Conservation (phyloP, 2,797 vertebrate species). For the Picus viridis region DNA sequence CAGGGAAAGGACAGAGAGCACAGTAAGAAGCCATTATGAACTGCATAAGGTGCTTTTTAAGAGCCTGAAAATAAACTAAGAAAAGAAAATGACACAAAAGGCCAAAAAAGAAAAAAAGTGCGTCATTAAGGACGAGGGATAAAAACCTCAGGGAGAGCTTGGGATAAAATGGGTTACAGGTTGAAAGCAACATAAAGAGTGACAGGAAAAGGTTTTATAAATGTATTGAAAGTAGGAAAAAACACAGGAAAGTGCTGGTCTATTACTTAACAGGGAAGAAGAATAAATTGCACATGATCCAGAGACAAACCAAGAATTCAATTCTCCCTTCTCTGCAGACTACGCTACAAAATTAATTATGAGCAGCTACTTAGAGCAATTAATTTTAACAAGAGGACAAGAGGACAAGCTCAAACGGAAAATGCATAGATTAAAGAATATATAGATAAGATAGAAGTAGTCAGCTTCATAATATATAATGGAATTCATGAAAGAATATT, state of each 20-base stretch:
- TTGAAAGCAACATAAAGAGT: constrained; percentile 3
- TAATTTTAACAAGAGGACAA: constrained; percentile 13
- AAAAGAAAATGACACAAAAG: constrained; percentile 6
- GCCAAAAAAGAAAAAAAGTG: not conserved
- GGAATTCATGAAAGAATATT: not conserved
- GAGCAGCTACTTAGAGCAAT: constrained; percentile 32
- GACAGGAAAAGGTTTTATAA: constrained; percentile 15
- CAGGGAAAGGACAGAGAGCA: constrained; percentile 25
- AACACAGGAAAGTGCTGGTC: not conserved
- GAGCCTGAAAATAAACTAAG: constrained; percentile 33
- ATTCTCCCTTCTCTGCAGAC: not conserved
- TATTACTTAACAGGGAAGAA: not conserved
- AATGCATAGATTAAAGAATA: constrained; percentile 2
- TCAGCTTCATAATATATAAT: not conserved
- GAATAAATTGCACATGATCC: not conserved
- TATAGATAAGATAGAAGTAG: constrained; percentile 5
- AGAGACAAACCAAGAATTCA: constrained; percentile 14
- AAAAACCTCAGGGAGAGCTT: constrained; percentile 23
- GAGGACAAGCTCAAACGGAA: constrained; percentile 10
- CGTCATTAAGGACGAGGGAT: not conserved
- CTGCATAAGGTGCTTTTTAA: constrained; percentile 49
- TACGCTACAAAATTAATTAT: not conserved
- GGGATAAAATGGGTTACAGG: not conserved
- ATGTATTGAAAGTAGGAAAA: not conserved
- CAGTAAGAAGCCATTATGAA: constrained; percentile 49